Conservation (phyloP, 2,113 vertebrate species). For the Oenanthe melanoleuca region DNA sequence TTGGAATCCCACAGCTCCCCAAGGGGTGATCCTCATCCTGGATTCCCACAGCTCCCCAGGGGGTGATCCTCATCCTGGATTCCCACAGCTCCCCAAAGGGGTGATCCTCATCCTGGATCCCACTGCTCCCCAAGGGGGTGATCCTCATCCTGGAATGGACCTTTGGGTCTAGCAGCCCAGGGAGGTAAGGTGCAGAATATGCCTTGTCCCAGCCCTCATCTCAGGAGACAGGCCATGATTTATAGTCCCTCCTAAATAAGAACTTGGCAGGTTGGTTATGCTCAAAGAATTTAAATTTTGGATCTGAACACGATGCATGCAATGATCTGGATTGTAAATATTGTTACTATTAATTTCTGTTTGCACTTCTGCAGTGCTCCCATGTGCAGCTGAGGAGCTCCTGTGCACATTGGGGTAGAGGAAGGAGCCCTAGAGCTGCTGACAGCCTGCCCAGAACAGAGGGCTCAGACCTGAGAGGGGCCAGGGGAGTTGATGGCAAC, state of each 20-base stretch:
- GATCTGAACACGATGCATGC: neutral
- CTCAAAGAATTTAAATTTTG: neutral
- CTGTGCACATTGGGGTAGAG: neutral
- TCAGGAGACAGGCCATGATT: neutral
- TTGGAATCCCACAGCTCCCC: neutral
- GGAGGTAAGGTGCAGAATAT: neutral
- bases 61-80: neutral
- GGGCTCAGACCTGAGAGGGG: rapidly evolving
- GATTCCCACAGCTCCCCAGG: neutral
- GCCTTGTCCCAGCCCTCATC: neutral
- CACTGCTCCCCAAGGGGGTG: neutral
- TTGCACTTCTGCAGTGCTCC: neutral
- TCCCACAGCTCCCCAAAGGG: neutral
- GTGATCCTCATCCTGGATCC: neutral
- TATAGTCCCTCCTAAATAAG: neutral
- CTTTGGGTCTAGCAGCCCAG: neutral
- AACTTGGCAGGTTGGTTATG: neutral
- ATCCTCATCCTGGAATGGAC: neutral
- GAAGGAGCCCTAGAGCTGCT: neutral
- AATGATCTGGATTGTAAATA: neutral
- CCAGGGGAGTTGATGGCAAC: neutral
- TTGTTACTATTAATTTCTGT: neutral
- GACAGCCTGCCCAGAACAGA: neutral
- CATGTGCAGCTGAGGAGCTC: neutral
- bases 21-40: neutral